Evolutionary conservation across 92 coral and sea anemone species (phyloP).

Genomic region (Muricea muricata): DNA sequence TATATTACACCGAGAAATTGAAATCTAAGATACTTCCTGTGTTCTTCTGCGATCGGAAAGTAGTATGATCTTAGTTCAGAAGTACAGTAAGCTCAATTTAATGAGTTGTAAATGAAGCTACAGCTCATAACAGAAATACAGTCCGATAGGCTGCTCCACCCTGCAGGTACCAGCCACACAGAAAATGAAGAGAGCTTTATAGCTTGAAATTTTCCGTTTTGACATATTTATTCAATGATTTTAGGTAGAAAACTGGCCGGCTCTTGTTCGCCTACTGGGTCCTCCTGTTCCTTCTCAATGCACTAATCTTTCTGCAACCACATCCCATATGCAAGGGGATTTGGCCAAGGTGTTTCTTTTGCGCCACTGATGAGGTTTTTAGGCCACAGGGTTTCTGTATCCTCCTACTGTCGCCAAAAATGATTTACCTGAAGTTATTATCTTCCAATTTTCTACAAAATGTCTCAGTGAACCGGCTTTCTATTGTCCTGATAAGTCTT

Average conservation of each 20-base stretch:
- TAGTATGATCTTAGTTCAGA: slow-evolving; percentile 29
- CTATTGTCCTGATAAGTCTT: not conserved
- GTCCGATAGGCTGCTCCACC: too few species aligned
- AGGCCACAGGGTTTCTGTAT: slow-evolving; percentile 56
- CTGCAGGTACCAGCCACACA: too few species aligned
- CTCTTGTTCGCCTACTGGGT: slow-evolving; percentile 41
- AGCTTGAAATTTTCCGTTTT: slow-evolving; percentile 63
- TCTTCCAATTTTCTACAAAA: slow-evolving; percentile 55
- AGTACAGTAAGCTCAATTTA: slow-evolving; percentile 34
- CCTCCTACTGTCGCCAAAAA: slow-evolving; percentile 11
- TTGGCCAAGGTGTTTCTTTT: slow-evolving; percentile 44
- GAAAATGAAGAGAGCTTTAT: too few species aligned
- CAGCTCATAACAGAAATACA: too few species aligned
- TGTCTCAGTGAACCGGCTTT: slow-evolving; percentile 59
- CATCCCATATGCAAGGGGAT: not conserved
- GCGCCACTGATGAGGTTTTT: slow-evolving; percentile 61
- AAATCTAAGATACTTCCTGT: slow-evolving; percentile 33
- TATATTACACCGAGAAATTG: slow-evolving; percentile 48
- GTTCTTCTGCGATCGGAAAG: slow-evolving; percentile 29
- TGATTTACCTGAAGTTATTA: slow-evolving; percentile 49
- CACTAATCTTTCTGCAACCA: not conserved
- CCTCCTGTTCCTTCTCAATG: slow-evolving; percentile 16
- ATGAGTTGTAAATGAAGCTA: too few species aligned
- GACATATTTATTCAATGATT: slow-evolving; percentile 59
- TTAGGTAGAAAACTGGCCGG: slow-evolving; percentile 44